phyloP scores from a whole-genome alignment of 1,140 invertebrate species.

The Phthorimaea operculella region DNA sequence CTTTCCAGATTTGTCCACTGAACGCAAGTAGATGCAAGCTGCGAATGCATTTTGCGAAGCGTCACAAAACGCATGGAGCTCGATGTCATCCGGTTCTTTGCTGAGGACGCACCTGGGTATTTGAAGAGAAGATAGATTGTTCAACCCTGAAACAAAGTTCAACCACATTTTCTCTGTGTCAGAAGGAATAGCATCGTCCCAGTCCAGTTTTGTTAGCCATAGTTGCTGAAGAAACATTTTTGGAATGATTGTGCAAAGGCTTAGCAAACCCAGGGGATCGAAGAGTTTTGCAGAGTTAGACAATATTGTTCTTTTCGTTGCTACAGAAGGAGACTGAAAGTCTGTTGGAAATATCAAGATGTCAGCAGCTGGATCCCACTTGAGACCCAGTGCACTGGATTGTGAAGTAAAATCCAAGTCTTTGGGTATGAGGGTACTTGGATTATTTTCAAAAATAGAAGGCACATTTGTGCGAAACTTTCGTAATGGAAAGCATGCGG shows the following conservation, averaged over 20 bases:
- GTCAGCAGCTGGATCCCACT: slow-evolving; percentile 26
- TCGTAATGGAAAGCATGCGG: slow-evolving; percentile 11
- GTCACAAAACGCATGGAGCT: slow-evolving; percentile 21
- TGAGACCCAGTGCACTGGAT: slow-evolving; percentile 22
- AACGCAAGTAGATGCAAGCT: slow-evolving; percentile 16
- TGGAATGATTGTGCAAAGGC: slow-evolving; percentile 17
- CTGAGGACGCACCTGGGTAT: slow-evolving; percentile 15
- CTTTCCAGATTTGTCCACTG: not conserved
- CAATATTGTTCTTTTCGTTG: slow-evolving; percentile 28
- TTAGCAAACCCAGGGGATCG: slow-evolving; percentile 27
- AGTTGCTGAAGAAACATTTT: slow-evolving; percentile 30
- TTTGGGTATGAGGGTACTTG: not conserved
- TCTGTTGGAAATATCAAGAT: slow-evolving; percentile 21
- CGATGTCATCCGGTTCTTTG: not conserved
- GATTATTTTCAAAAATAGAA: slow-evolving; percentile 4
- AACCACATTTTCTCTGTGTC: not conserved
- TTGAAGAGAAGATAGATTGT: slow-evolving; percentile 14
- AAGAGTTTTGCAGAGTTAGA: slow-evolving; percentile 27
- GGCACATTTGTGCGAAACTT: slow-evolving; percentile 21
- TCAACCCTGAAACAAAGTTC: not conserved
- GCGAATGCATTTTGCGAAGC: slow-evolving; percentile 15
- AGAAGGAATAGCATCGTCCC: slow-evolving; percentile 24
- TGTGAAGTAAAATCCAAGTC: slow-evolving; percentile 8
- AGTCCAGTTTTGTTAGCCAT: slow-evolving; percentile 23
- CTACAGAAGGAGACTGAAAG: slow-evolving; percentile 6